A percentile compares a stretch with the other conserved stretches of the same genome.
phyloP scores from a whole-genome alignment of 1,140 invertebrate species.

The Gryllus bimaculatus region DNA sequence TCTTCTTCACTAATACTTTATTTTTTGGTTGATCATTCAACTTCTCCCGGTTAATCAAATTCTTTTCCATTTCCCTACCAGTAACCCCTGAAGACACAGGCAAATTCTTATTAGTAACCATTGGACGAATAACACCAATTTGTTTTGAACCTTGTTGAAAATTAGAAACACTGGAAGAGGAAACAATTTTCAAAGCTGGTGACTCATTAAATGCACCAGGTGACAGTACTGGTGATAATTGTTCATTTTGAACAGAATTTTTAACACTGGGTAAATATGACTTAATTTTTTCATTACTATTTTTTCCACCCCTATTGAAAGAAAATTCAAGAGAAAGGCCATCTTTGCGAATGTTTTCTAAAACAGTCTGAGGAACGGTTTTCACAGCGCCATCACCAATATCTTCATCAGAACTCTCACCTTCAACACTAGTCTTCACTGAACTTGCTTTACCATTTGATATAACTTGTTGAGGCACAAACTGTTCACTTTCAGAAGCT shows the following conservation, averaged over 20 bases:
- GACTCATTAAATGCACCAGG: constrained; percentile 24
- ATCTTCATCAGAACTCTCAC: constrained; percentile 29
- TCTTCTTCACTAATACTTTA: constrained; percentile 37
- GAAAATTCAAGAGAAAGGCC: constrained; percentile 50
- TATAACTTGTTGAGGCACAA: background rate
- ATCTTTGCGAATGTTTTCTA: constrained; percentile 58
- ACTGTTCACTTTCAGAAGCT: background rate
- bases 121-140: constrained; percentile 49
- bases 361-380: constrained; percentile 44
- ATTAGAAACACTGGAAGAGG: constrained; percentile 27
- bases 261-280: constrained; percentile 41
- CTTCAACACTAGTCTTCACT: constrained; percentile 29
- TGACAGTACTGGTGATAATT: constrained; percentile 31
- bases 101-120: constrained; percentile 29
- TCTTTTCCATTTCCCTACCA: constrained; percentile 57
- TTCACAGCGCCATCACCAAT: constrained; percentile 31
- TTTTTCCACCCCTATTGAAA: constrained; percentile 33
- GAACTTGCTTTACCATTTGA: constrained; percentile 15
- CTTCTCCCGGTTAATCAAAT: constrained; percentile 58
- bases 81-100: constrained; percentile 36
- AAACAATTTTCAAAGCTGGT: constrained; percentile 28
- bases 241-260: constrained; percentile 25
- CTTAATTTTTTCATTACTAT: constrained; percentile 30
- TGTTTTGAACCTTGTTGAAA: constrained; percentile 37
- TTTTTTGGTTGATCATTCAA: constrained; percentile 43